These are phyloP conservation scores for Falco concolor DNA, from an alignment of 2,797 vertebrate genomes.

Conservation along the genomic window DNA sequence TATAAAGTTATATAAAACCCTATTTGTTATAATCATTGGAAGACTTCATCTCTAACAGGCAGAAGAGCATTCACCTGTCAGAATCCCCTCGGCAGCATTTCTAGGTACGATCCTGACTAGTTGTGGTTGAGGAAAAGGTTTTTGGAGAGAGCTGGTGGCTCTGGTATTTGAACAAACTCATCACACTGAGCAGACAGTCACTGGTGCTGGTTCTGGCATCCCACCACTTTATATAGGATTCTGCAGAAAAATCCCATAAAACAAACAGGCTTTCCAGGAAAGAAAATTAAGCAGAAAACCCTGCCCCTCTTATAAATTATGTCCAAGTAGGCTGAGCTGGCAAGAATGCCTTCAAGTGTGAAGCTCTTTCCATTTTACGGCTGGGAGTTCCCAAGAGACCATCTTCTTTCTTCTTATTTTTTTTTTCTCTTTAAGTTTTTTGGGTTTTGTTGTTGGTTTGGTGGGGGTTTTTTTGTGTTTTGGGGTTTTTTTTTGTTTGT, in stretches of 20 bases:
- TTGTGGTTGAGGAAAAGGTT: background rate
- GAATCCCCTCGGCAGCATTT: background rate
- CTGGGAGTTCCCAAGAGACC: conserved; percentile 5
- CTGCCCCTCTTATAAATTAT: conserved; percentile 40
- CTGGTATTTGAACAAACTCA: background rate
- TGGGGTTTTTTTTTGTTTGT: background rate
- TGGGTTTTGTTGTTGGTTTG: background rate
- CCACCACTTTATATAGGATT: background rate
- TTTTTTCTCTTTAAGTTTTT: no score
- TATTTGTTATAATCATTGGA: background rate
- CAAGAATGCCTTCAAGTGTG: conserved; percentile 49
- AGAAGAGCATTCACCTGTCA: background rate
- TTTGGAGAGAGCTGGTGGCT: background rate
- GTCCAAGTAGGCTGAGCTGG: conserved; percentile 41
- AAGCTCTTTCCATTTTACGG: conserved; percentile 20
- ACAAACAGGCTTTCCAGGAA: conserved; percentile 5
- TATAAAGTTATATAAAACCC: background rate
- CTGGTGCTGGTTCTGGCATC: background rate
- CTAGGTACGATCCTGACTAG: background rate
- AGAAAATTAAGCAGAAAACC: conserved; percentile 17
- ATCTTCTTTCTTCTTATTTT: background rate
- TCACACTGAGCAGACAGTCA: background rate
- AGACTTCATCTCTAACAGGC: background rate
- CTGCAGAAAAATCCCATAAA: background rate
- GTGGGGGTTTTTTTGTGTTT: background rate